phyloP scores from a whole-genome alignment of 2,797 vertebrate species.

The Tarsius wallacei region DNA sequence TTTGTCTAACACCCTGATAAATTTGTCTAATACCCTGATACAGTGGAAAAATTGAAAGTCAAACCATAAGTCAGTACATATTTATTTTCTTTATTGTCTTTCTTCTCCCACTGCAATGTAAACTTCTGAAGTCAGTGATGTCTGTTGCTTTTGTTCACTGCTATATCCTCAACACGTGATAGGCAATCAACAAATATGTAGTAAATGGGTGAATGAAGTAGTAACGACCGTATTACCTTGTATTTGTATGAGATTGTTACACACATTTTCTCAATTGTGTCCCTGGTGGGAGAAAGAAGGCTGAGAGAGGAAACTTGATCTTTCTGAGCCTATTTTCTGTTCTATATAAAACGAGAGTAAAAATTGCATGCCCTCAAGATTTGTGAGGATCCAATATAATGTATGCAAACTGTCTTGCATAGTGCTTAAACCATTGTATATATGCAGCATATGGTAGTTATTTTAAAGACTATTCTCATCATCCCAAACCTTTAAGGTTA shows the following conservation, averaged over 20 bases:
- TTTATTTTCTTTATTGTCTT: background rate
- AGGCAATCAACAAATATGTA: background rate
- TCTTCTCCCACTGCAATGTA: background rate
- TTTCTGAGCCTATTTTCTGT: conserved; percentile 44
- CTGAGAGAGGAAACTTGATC: conserved; percentile 14
- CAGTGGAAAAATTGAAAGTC: background rate
- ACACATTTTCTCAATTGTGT: background rate
- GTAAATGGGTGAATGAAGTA: background rate
- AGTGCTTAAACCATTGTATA: background rate
- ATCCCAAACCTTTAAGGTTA: conserved; percentile 64
- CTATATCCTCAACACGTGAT: background rate
- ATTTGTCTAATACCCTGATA: too few species aligned
- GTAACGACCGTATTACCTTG: background rate
- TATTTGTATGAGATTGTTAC: conserved; percentile 2
- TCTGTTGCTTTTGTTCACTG: conserved; percentile 39
- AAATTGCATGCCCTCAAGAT: background rate
- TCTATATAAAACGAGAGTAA: conserved; percentile 37
- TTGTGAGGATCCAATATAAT: background rate
- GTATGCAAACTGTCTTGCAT: background rate
- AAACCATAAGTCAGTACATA: background rate
- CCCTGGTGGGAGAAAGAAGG: background rate
- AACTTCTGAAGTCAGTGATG: background rate
- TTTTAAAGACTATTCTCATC: conserved; percentile 55
- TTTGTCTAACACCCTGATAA: background rate
- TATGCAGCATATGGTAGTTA: conserved; percentile 23